A percentile compares a stretch with the other conserved stretches of the same genome.
Conservation (phyloP, 1,140 invertebrate species). For the Papilio helenus region DNA sequence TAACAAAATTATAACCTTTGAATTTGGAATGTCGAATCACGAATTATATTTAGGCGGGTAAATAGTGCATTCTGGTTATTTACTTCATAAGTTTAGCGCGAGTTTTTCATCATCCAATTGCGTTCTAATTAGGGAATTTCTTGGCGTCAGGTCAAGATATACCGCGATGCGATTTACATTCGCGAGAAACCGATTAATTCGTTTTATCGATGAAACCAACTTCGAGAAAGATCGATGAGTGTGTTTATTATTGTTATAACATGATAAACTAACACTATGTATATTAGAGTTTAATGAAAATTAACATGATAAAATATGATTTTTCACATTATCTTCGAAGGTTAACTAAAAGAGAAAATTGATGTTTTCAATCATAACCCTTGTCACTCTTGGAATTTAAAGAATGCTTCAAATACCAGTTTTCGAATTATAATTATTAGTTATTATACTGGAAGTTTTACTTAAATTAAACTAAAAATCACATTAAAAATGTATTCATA, state of each 20-base stretch:
- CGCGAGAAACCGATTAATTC: not conserved
- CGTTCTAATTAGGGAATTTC: slow-evolving; percentile 43
- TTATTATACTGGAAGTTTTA: not conserved
- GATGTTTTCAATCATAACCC: no score
- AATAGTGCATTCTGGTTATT: slow-evolving; percentile 2
- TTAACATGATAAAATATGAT: no score
- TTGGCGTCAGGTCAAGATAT: slow-evolving; percentile 40
- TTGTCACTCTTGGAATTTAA: no score
- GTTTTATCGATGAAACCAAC: not conserved
- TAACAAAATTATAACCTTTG: not conserved
- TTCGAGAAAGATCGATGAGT: not conserved
- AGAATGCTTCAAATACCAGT: no score
- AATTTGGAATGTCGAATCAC: not conserved
- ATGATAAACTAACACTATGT: not conserved
- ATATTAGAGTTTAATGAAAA: not conserved
- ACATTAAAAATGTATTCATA: not conserved
- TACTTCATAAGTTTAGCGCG: not conserved
- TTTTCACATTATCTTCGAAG: no score
- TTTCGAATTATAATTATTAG: no score
- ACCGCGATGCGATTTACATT: not conserved
- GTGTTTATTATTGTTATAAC: not conserved
- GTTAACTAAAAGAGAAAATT: no score
- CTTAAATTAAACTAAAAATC: not conserved
- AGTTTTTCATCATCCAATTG: slow-evolving; percentile 9
- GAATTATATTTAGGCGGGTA: not conserved